Percentiles rank a stretch among this genome's conserved stretches.
These are phyloP conservation scores for Trogon melanurus DNA, from an alignment of 2,113 vertebrate species.

Conservation along the genomic window DNA sequence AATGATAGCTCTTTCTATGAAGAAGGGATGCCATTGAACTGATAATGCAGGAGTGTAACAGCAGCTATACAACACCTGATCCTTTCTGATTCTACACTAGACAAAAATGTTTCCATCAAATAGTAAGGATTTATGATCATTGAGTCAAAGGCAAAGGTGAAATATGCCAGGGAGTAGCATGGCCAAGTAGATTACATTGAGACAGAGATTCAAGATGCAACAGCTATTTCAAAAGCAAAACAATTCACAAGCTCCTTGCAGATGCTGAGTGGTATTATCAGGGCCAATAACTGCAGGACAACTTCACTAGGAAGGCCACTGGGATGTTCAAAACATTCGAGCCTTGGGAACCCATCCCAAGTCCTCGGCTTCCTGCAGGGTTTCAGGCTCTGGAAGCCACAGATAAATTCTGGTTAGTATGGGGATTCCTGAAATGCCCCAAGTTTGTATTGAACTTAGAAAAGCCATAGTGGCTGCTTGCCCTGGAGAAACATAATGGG, in stretches of 20 bases:
- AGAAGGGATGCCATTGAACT: neutral
- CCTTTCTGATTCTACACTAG: neutral
- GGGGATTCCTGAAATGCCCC: neutral
- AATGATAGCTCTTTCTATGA: neutral
- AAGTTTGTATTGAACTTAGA: neutral
- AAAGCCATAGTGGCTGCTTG: neutral
- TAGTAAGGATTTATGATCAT: neutral
- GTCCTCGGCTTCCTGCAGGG: neutral
- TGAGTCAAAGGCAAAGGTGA: neutral
- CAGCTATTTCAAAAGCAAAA: neutral
- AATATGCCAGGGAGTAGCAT: neutral
- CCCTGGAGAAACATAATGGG: neutral
- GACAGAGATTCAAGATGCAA: neutral
- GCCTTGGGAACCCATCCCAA: neutral
- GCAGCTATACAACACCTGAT: neutral
- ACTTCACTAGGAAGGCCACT: neutral
- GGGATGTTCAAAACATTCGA: neutral
- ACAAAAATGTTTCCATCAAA: neutral
- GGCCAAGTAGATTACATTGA: neutral
- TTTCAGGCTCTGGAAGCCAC: neutral
- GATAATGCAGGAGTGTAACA: neutral
- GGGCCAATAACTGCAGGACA: neutral
- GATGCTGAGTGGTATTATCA: neutral
- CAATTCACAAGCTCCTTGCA: neutral
- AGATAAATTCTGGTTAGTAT: neutral